Evolutionary conservation across 2,888 invertebrate species (phyloP).

Genomic region (Platypus cylindrus): DNA sequence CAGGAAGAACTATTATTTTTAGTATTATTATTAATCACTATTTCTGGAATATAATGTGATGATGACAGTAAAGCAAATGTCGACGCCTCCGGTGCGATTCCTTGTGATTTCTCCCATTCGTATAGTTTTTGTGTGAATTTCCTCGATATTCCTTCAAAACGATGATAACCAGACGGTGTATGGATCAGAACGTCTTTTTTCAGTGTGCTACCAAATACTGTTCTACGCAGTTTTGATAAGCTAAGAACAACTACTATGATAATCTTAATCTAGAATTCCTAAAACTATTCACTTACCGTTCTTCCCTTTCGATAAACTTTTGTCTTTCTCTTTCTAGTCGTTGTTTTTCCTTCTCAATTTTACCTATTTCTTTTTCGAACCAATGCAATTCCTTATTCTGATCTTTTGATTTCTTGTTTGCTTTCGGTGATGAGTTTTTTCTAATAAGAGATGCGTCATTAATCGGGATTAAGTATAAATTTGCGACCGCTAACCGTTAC

Average conservation of each 20-base stretch:
- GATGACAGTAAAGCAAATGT: constrained; percentile 67
- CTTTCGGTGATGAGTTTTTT: constrained; percentile 28
- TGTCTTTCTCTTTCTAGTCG: constrained; percentile 47
- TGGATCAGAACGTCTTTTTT: constrained; percentile 66
- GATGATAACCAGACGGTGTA: constrained; percentile 70
- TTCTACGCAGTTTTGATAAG: constrained; percentile 44
- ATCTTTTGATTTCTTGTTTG: constrained; percentile 29
- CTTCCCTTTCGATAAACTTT: constrained; percentile 52
- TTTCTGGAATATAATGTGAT: constrained; percentile 33
- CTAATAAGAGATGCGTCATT: no score
- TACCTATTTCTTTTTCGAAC: constrained; percentile 45
- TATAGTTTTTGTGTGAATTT: constrained; percentile 82
- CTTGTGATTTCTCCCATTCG: constrained; percentile 80
- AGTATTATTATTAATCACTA: constrained; percentile 1
- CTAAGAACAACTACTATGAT: constrained; percentile 25
- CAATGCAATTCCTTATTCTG: constrained; percentile 43
- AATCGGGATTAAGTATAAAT: no score
- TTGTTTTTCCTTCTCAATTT: constrained; percentile 49
- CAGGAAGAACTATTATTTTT: constrained; percentile 3
- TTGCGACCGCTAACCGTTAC: no score
- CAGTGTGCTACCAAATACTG: constrained; percentile 38
- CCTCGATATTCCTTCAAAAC: constrained; percentile 75
- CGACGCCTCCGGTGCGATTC: constrained; percentile 74
- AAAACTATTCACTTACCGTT: constrained; percentile 32
- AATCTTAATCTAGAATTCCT: not conserved